phyloP scores from a whole-genome alignment of 2,797 vertebrate species.

The Ctenopoma kingsleyae region DNA sequence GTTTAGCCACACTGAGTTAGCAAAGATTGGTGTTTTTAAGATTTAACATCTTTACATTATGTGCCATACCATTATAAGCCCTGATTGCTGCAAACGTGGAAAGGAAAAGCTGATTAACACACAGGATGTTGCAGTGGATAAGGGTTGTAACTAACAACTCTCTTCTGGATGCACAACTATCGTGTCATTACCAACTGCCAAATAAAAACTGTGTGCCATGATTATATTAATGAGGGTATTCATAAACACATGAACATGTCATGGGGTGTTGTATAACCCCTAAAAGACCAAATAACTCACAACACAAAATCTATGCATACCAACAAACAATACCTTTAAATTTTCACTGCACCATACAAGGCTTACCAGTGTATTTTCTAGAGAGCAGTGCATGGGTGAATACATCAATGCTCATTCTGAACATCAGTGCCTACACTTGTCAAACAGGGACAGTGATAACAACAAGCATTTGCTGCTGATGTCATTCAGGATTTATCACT shows the following conservation, averaged over 20 bases:
- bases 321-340: conserved; percentile 56
- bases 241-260: neutral
- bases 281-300: too few species aligned
- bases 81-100: conserved; percentile 19
- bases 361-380: conserved; percentile 42
- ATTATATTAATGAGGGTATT: neutral
- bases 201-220: neutral
- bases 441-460: conserved; percentile 45
- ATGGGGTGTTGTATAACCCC: neutral
- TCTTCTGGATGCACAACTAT: conserved; percentile 17
- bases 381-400: conserved; percentile 42
- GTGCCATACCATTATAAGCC: conserved; percentile 21
- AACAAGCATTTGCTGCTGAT: conserved; percentile 32
- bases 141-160: conserved; percentile 20
- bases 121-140: conserved; percentile 17
- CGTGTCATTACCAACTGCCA: conserved; percentile 1
- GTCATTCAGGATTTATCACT: conserved; percentile 10
- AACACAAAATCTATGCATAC: conserved; percentile 9
- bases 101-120: conserved; percentile 48
- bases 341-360: conserved; percentile 14
- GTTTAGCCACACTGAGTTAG: neutral
- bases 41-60: conserved; percentile 4
- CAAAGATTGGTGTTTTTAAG: conserved; percentile 28
- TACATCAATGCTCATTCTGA: conserved; percentile 41
- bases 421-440: conserved; percentile 5